These are phyloP conservation scores for Microtus montanus DNA, from an alignment of 2,113 vertebrate species.

Conservation along the genomic window DNA sequence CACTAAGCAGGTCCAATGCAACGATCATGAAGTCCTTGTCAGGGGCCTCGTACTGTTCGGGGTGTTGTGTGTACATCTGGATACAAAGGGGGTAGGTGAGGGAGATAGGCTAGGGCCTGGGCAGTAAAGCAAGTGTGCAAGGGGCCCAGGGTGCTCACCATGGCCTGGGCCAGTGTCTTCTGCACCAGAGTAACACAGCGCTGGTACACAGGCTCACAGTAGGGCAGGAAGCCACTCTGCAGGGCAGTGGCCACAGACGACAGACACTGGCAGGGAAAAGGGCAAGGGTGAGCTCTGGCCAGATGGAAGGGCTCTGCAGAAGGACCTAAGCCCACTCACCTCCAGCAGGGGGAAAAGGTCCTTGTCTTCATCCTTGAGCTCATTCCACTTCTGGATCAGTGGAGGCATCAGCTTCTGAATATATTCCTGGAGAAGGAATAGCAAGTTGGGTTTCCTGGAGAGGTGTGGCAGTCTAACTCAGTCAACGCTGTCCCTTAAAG, in stretches of 20 bases:
- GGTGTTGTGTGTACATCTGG: constrained; percentile 97
- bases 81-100: neutral
- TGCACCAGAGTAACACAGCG: constrained; percentile 96
- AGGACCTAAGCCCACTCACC: constrained; percentile 76
- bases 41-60: constrained; percentile 96
- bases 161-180: constrained; percentile 96
- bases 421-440: constrained; percentile 87
- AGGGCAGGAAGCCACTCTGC: constrained; percentile 96
- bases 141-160: constrained; percentile 85
- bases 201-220: constrained; percentile 97
- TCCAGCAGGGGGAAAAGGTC: constrained; percentile 95
- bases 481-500: neutral
- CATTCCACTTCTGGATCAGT: constrained; percentile 95
- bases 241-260: constrained; percentile 95
- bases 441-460: neutral
- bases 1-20: constrained; percentile 94
- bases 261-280: constrained; percentile 86
- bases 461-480: neutral
- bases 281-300: constrained; percentile 59
- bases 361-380: constrained; percentile 96
- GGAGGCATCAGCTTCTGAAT: constrained; percentile 97
- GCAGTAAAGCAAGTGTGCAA: accelerated
- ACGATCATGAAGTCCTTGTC: constrained; percentile 99
- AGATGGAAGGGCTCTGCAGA: neutral
- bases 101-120: accelerated